Evolutionary conservation across 2,113 vertebrate species (phyloP), one percentile per base, ranked within the genome.

Genomic region (Datnioides undecimradiatus): DNA sequence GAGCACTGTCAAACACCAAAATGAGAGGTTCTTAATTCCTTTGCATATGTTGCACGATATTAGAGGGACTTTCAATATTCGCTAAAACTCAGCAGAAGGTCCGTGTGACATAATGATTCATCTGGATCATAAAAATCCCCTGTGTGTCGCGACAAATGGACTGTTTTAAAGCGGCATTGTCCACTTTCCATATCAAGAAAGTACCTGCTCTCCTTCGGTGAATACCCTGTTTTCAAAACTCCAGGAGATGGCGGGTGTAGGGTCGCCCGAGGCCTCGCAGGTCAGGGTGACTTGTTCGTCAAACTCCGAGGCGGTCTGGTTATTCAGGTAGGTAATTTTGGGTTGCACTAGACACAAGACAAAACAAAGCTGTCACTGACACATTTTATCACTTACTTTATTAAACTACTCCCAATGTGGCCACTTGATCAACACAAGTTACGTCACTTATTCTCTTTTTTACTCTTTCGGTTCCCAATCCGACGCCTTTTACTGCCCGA

Each of bases 171-270:
- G 17, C 31, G 10, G 2, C 17, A 7, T 63, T n/a, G 46, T 2
- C 29, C 4, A 58, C 21, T 1, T 33, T 70, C 23, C 6, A 4
- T 16, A 23, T 2, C 31, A 38, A 6, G 0, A 40, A 45, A 49
- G 45, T 97, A 98, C 98, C 98, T 99, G 99, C 85, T 99, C 97
- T 91, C 97, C 97, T 7, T 93, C 97, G 71, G 95, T 96, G 95
- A 98, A 98, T 85, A 97, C 94, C 3, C 93, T 87, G 0, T 93
- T 95, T 25, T 96, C 96, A 12, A 96, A 98, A 69, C 96, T 98
- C 98, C 98, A 99, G 65, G 96, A 96, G 89, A 99, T 98, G 79
- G 95, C 96, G 52, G 98, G 98, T 17, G 97, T 98, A 23, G 98
- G 98, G 85, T 99, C 98, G 21, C 98, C 98, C 0, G 96, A 97